These are phyloP conservation scores for Ectobius pallidus DNA, from an alignment of 2,888 invertebrate genomes.

Conservation along the genomic window DNA sequence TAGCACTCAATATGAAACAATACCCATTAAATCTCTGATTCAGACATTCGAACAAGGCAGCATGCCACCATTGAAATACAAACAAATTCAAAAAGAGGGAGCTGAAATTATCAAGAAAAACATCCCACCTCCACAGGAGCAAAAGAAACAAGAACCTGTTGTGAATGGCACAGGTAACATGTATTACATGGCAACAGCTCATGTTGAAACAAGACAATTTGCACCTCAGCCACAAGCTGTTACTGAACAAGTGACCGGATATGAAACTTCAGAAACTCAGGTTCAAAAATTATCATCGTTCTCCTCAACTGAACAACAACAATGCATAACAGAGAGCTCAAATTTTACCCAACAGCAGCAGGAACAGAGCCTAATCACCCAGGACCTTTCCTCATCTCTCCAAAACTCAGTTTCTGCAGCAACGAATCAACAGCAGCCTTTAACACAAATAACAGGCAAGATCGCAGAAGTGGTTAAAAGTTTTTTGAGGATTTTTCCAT, in stretches of 20 bases:
- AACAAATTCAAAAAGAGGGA: slow-evolving; percentile 52
- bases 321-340: slow-evolving; percentile 10
- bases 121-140: slow-evolving; percentile 8
- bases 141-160: slow-evolving; percentile 1
- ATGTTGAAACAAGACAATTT: slow-evolving; percentile 37
- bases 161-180: slow-evolving; percentile 11
- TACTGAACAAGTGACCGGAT: background rate
- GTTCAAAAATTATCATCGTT: slow-evolving; percentile 26
- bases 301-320: slow-evolving; percentile 25
- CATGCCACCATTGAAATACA: slow-evolving; percentile 61
- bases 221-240: background rate
- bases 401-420: slow-evolving; percentile 37
- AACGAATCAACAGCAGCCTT: slow-evolving; percentile 38
- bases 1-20: slow-evolving; percentile 40
- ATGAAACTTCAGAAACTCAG: slow-evolving; percentile 1
- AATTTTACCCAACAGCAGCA: background rate
- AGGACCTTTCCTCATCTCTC: slow-evolving; percentile 29
- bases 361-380: background rate
- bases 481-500: background rate
- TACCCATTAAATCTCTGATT: slow-evolving; percentile 58
- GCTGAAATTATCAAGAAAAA: slow-evolving; percentile 29
- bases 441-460: slow-evolving; percentile 43
- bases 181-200: slow-evolving; percentile 32
- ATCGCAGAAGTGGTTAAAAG: background rate
- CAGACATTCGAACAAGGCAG: slow-evolving; percentile 67